phyloP scores from a whole-genome alignment of 1,140 invertebrate species.

The Cydia amplana region DNA sequence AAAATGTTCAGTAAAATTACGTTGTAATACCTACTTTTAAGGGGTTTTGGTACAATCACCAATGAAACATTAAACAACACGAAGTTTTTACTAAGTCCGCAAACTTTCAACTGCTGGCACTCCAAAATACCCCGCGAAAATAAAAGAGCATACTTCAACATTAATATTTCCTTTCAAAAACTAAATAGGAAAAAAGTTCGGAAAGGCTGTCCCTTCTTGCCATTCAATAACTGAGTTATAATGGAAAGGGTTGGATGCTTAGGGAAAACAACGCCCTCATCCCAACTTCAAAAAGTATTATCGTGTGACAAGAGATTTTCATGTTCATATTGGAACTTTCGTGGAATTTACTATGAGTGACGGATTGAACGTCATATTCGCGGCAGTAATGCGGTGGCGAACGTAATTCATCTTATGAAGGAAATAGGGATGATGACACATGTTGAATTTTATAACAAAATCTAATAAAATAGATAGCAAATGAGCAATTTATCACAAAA shows the following conservation, averaged over 20 bases:
- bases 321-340: not conserved
- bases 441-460: too few relatives aligned
- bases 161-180: conserved; percentile 20
- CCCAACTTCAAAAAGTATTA: conserved; percentile 1
- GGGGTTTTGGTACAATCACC: too few relatives aligned
- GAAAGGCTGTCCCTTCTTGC: conserved; percentile 3
- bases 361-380: too few relatives aligned
- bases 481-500: too few relatives aligned
- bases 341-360: not conserved
- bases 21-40: too few relatives aligned
- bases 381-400: too few relatives aligned
- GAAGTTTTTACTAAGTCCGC: not conserved
- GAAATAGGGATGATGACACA: too few relatives aligned
- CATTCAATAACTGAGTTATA: conserved; percentile 23
- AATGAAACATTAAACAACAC: too few relatives aligned
- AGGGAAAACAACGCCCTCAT: not conserved
- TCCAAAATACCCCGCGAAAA: not conserved
- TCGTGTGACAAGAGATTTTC: not conserved
- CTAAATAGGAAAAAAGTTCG: conserved; percentile 22
- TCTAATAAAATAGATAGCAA: too few relatives aligned
- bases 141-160: conserved; percentile 3
- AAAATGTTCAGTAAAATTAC: too few relatives aligned
- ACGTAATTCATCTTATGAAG: too few relatives aligned
- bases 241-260: conserved; percentile 6
- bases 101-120: not conserved